Conservation (phyloP, 2,797 vertebrate species). For the Myripristis murdjan region DNA sequence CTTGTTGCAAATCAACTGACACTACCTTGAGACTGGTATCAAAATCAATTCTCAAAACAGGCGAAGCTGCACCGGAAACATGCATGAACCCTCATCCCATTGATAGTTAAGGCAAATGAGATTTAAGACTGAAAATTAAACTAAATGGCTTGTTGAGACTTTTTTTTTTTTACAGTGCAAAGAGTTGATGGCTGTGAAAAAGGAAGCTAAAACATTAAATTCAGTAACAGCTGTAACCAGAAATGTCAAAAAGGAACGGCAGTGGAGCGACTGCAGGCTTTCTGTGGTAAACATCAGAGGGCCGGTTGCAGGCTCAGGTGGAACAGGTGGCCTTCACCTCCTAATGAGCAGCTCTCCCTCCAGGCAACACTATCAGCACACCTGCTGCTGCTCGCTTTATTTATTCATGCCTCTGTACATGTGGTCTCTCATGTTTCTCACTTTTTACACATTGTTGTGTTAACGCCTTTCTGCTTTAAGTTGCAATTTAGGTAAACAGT, state of each 20-base stretch:
- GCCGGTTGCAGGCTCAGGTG: slow-evolving; percentile 70
- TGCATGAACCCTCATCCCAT: too few species aligned
- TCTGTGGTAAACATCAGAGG: slow-evolving; percentile 51
- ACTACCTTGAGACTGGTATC: too few species aligned
- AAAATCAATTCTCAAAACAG: too few species aligned
- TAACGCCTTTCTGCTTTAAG: slow-evolving; percentile 45
- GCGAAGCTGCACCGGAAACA: too few species aligned
- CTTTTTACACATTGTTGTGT: slow-evolving; percentile 60
- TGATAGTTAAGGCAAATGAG: too few species aligned
- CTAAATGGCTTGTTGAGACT: too few species aligned
- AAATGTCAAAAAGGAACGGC: slow-evolving; percentile 21
- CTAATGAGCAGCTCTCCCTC: slow-evolving; percentile 79
- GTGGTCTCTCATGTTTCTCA: slow-evolving; percentile 76
- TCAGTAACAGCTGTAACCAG: too few species aligned
- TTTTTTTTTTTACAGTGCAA: too few species aligned
- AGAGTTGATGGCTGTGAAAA: too few species aligned
- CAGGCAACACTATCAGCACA: slow-evolving; percentile 81
- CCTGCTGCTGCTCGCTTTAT: slow-evolving; percentile 82
- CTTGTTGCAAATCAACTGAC: too few species aligned
- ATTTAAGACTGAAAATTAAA: too few species aligned
- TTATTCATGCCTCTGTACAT: slow-evolving; percentile 79
- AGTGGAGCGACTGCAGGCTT: slow-evolving; percentile 5
- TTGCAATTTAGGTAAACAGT: slow-evolving; percentile 8
- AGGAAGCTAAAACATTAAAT: too few species aligned
- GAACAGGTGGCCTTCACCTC: slow-evolving; percentile 84